Evolutionary conservation across 2,888 invertebrate genomes (phyloP).

Genomic region (Allacma fusca): DNA sequence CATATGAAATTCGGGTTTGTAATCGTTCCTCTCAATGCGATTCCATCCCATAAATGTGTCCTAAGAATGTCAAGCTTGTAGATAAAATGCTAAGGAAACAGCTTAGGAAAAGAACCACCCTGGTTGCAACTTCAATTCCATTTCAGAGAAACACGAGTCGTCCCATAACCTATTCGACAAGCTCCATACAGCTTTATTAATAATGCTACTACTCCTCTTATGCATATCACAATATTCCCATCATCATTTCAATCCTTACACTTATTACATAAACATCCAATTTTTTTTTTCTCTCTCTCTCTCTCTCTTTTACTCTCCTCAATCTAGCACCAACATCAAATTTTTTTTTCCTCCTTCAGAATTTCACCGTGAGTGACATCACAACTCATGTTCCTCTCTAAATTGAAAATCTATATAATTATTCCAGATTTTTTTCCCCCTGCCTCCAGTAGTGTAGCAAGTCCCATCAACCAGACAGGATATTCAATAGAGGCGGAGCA

Average conservation of each 20-base stretch:
- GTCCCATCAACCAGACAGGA: neutral
- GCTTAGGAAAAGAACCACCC: constrained; percentile 12
- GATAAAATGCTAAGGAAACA: constrained; percentile 3
- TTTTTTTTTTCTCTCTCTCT: neutral
- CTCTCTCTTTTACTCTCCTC: neutral
- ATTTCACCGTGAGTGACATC: neutral
- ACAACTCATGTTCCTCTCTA: constrained; percentile 3
- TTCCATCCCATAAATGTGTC: constrained; percentile 33
- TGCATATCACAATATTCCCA: too few relatives aligned
- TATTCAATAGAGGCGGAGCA: constrained; percentile 17
- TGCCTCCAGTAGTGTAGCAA: neutral
- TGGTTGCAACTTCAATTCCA: neutral
- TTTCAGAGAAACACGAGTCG: neutral
- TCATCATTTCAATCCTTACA: too few relatives aligned
- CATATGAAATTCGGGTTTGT: neutral
- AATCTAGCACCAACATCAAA: neutral
- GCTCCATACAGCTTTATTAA: neutral
- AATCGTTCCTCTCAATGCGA: constrained; percentile 21
- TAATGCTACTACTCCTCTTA: too few relatives aligned
- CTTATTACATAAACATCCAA: too few relatives aligned
- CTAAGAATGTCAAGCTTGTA: constrained; percentile 36
- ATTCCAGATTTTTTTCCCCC: neutral
- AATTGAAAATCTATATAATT: constrained; percentile 16
- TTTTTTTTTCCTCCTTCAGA: neutral
- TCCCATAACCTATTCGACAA: neutral